Conservation (phyloP, 2,797 vertebrate genomes). For the Todus mexicanus region DNA sequence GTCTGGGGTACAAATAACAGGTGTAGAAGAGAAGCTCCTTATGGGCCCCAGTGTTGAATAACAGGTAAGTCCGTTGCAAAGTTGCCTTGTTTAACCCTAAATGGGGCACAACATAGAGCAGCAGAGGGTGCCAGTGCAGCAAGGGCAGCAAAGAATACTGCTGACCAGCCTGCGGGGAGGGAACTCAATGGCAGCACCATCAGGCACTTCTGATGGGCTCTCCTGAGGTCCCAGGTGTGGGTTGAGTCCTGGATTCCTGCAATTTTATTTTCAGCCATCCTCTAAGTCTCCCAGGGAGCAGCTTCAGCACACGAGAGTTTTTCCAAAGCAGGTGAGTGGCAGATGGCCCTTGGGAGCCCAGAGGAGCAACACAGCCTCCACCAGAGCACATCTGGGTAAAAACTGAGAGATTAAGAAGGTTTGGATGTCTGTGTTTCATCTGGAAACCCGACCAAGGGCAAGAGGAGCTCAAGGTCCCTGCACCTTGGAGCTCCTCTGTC, state of each 20-base stretch:
- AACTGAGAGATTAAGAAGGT: neutral
- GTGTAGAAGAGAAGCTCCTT: neutral
- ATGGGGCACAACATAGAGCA: neutral
- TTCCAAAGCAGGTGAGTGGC: neutral
- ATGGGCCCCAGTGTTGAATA: neutral
- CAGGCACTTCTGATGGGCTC: neutral
- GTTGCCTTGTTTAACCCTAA: neutral
- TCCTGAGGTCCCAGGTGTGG: neutral
- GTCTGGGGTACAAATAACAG: neutral
- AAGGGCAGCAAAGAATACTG: neutral
- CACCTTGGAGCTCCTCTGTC: neutral
- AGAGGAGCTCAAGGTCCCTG: neutral
- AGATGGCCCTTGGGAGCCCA: neutral
- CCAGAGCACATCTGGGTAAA: neutral
- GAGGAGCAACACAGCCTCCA: neutral
- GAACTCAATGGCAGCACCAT: neutral
- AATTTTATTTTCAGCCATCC: conserved; percentile 14
- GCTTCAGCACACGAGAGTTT: neutral
- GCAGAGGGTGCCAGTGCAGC: neutral
- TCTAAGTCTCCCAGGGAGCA: neutral
- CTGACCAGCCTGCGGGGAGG: neutral
- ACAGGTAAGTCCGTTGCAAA: neutral
- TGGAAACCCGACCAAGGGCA: neutral
- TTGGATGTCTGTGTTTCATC: neutral
- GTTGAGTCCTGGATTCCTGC: neutral